A percentile compares a stretch with the other conserved stretches of the same genome.
Conservation (phyloP, 2,888 invertebrate species). For the Rhynchonema sp. region DNA sequence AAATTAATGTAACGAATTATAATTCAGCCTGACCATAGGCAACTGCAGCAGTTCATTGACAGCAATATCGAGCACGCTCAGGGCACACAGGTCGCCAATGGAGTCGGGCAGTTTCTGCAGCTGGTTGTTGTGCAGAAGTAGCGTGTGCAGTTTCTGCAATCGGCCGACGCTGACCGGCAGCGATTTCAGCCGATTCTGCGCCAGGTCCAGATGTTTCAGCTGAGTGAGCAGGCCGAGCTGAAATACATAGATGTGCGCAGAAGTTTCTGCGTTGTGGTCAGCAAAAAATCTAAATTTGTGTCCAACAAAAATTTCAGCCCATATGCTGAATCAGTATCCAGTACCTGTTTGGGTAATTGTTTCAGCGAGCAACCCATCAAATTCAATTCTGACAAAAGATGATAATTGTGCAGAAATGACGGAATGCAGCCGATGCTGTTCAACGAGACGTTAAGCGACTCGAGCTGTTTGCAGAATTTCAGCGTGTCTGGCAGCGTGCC, state of each 20-base stretch:
- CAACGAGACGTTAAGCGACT: neutral
- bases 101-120: neutral
- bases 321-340: too few relatives aligned
- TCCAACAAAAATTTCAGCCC: too few relatives aligned
- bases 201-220: neutral
- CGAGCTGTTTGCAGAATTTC: neutral
- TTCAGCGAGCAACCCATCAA: neutral
- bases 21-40: too few relatives aligned
- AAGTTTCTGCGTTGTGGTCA: too few relatives aligned
- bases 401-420: neutral
- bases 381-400: neutral
- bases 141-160: neutral
- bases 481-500: neutral
- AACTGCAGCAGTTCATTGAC: neutral
- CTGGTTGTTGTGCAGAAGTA: neutral
- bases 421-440: neutral
- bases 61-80: neutral
- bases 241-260: too few relatives aligned
- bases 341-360: neutral
- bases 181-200: neutral
- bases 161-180: neutral
- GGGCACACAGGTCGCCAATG: neutral
- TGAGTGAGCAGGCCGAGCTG: neutral
- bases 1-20: too few relatives aligned
- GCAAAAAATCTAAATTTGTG: too few relatives aligned